Percentiles rank a stretch among this genome's conserved stretches.
Conservation (phyloP, 2,113 vertebrate species). For the Oreamnos americanus region DNA sequence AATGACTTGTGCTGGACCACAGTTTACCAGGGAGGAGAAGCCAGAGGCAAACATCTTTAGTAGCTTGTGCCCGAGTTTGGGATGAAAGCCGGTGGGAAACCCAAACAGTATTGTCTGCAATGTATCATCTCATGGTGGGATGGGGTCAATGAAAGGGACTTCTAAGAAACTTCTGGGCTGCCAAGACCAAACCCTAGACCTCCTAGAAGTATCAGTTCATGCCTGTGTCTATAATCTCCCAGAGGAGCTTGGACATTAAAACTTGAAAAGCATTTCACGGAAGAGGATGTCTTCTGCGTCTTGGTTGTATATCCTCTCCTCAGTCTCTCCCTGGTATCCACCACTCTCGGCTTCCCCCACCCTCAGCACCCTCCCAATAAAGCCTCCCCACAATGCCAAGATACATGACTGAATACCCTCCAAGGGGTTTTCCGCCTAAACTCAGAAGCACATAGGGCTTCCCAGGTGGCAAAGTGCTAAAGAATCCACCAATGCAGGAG, state of each 20-base stretch:
- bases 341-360: neutral
- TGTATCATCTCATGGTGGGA: neutral
- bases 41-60: neutral
- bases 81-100: neutral
- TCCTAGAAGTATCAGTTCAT: neutral
- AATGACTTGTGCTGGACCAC: neutral
- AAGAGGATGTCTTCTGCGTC: neutral
- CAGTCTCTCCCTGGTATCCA: neutral
- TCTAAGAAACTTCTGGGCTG: neutral
- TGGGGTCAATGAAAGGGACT: neutral
- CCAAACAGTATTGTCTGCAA: fast-evolving
- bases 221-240: neutral
- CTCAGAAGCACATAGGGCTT: neutral
- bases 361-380: neutral
- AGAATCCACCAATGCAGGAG: neutral
- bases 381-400: neutral
- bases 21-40: neutral
- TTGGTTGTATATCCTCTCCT: neutral
- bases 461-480: neutral
- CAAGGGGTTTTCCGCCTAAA: neutral
- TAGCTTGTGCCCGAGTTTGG: neutral
- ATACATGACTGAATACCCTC: fast-evolving
- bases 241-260: neutral
- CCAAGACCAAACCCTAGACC: neutral
- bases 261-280: neutral